Evolutionary conservation across 2,888 invertebrate genomes (phyloP).

Genomic region (Eristalis pertinax): DNA sequence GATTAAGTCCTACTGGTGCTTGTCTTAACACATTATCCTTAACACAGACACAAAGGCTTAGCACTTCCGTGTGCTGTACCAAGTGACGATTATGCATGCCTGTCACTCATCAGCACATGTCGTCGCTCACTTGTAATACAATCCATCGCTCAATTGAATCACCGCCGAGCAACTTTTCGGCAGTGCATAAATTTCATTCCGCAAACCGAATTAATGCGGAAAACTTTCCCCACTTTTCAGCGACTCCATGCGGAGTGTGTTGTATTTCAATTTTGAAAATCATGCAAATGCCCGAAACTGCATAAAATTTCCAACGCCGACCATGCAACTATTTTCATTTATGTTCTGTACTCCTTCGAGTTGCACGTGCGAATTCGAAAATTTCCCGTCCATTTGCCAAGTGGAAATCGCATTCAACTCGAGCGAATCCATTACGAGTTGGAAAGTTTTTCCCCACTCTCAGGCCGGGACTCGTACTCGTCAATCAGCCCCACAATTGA

Average conservation of each 20-base stretch:
- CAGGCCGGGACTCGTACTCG: background rate
- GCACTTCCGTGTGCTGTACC: too few relatives aligned
- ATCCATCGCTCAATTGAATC: background rate
- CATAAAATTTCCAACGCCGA: constrained; percentile 16
- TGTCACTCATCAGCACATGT: background rate
- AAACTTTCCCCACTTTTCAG: constrained; percentile 15
- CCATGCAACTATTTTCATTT: constrained; percentile 17
- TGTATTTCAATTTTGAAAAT: constrained; percentile 28
- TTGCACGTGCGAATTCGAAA: constrained; percentile 42
- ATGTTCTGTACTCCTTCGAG: constrained; percentile 7
- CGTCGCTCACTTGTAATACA: background rate
- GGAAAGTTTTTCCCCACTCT: constrained; percentile 1
- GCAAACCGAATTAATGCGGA: constrained; percentile 17
- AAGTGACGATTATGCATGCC: background rate
- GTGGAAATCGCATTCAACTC: constrained; percentile 42
- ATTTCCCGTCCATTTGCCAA: constrained; percentile 50
- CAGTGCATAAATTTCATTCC: constrained; percentile 22
- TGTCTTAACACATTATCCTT: too few relatives aligned
- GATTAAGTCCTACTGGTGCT: too few relatives aligned
- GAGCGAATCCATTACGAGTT: constrained; percentile 29
- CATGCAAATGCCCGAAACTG: constrained; percentile 23
- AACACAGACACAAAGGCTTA: too few relatives aligned
- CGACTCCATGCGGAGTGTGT: background rate
- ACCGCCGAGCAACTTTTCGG: constrained; percentile 1
- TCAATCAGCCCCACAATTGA: constrained; percentile 13